A percentile compares a stretch with the other conserved stretches of the same genome.
These are phyloP conservation scores for Sepioteuthis lessoniana DNA, from an alignment of 2,888 invertebrate species.

Conservation along the genomic window DNA sequence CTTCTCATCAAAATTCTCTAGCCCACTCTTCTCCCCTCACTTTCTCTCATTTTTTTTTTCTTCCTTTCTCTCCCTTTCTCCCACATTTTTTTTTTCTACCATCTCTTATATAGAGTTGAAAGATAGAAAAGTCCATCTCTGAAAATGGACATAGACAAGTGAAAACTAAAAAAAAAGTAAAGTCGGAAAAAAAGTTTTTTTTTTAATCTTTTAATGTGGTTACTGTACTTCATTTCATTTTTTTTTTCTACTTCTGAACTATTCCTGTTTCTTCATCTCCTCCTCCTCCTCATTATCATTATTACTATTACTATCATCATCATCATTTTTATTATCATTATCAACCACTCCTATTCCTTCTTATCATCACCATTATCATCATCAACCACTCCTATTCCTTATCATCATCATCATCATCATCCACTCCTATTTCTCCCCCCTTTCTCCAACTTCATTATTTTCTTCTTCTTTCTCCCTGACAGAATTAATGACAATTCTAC, in stretches of 20 bases:
- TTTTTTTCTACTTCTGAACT: too few relatives aligned
- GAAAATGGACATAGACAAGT: background rate
- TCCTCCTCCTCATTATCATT: background rate
- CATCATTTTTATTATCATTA: background rate
- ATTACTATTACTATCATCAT: background rate
- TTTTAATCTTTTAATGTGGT: background rate
- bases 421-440: too few relatives aligned
- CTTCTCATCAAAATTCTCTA: background rate
- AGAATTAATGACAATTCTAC: slow-evolving; percentile 33
- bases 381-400: too few relatives aligned
- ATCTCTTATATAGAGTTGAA: background rate
- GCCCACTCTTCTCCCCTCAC: background rate
- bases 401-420: too few relatives aligned
- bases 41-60: background rate
- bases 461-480: background rate
- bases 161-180: background rate
- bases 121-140: background rate
- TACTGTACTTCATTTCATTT: too few relatives aligned
- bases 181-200: background rate
- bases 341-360: too few relatives aligned
- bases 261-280: background rate
- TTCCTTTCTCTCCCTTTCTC: background rate
- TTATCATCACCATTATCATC: too few relatives aligned
- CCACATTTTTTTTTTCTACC: background rate
- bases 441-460: background rate